These are phyloP conservation scores for Malurus elegans DNA, from an alignment of 2,113 vertebrate species.

Conservation along the genomic window DNA sequence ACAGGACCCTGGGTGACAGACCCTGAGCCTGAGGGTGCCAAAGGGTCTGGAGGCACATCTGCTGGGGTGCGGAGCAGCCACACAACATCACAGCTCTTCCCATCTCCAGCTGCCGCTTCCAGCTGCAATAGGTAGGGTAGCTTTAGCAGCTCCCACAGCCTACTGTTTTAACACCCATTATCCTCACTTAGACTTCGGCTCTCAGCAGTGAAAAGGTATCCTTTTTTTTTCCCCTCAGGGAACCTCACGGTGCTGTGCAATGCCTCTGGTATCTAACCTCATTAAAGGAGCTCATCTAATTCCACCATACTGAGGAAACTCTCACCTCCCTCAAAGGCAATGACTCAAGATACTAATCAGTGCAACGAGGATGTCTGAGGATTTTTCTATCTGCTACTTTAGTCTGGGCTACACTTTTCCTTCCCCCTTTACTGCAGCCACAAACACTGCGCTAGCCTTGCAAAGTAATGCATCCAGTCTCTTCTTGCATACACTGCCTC, in stretches of 20 bases:
- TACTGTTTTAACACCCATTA: not conserved
- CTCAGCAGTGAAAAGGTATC: not conserved
- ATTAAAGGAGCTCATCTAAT: conserved; percentile 37
- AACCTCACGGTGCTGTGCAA: not conserved
- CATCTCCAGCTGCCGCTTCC: not conserved
- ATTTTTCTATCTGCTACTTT: conserved; percentile 34
- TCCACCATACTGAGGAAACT: conserved; percentile 3
- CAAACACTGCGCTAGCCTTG: not conserved
- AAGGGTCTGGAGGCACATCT: not conserved
- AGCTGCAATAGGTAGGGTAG: not conserved
- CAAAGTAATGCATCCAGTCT: not conserved
- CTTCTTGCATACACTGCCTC: not conserved
- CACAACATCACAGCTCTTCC: not conserved
- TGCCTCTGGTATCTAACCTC: conserved; percentile 11
- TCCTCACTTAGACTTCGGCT: not conserved
- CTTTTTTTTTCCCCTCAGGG: not conserved
- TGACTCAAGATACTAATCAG: conserved; percentile 58
- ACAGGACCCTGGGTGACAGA: not conserved
- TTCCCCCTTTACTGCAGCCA: not conserved
- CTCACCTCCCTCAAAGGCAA: conserved; percentile 47
- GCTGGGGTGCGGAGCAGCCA: not conserved
- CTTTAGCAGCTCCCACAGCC: not conserved
- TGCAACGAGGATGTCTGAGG: conserved; percentile 18
- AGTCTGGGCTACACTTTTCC: conserved; percentile 33
- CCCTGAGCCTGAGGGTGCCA: not conserved